Percentiles rank a stretch among this genome's conserved stretches.
These are phyloP conservation scores for Stomatorhinus ivindoensis DNA, from an alignment of 2,113 vertebrate species.

Conservation along the genomic window DNA sequence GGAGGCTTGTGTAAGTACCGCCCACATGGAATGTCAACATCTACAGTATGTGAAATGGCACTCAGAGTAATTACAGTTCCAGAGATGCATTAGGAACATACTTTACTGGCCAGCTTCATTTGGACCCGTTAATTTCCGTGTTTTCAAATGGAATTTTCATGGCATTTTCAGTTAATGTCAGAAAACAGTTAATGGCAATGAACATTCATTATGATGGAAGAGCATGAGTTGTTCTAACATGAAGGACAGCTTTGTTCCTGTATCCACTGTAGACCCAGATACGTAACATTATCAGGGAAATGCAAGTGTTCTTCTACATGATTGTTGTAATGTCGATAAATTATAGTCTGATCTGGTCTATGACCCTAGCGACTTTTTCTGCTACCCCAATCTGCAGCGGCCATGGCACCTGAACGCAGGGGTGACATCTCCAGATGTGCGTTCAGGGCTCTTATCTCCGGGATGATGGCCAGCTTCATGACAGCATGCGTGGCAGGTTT, in stretches of 20 bases:
- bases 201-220: background rate
- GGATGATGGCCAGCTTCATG: conserved; percentile 70
- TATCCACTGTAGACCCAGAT: background rate
- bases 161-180: conserved; percentile 1
- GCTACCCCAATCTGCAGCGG: conserved; percentile 46
- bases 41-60: conserved; percentile 9
- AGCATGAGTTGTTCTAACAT: background rate
- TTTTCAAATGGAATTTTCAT: background rate
- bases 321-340: background rate
- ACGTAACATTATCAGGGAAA: background rate
- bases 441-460: conserved; percentile 69
- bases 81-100: background rate
- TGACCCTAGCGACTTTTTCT: background rate
- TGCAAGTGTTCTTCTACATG: background rate
- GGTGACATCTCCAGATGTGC: conserved; percentile 63
- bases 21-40: conserved; percentile 5
- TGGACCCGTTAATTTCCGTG: background rate
- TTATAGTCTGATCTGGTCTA: background rate
- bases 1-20: conserved; percentile 69
- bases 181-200: background rate
- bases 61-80: conserved; percentile 6
- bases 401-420: conserved; percentile 66
- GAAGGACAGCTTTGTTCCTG: background rate
- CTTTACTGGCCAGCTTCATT: background rate
- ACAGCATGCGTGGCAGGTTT: conserved; percentile 82